phyloP scores from a whole-genome alignment of 2,888 invertebrate species.

The Lasioglossum leucozonium region DNA sequence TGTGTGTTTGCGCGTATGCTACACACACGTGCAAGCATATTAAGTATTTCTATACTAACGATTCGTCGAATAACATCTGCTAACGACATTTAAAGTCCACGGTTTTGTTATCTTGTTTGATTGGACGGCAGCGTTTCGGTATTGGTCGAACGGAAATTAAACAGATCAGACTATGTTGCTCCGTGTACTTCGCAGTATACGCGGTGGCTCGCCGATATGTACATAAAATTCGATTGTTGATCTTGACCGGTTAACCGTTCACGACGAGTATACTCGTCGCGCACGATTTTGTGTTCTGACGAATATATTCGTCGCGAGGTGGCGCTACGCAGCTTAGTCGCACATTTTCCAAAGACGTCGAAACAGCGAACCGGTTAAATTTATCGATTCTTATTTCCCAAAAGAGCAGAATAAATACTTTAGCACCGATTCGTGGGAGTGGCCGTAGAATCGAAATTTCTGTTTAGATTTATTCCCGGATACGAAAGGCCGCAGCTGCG shows the following conservation, averaged over 20 bases:
- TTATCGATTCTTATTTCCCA: no score
- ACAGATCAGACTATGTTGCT: not conserved
- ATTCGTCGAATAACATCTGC: constrained; percentile 1
- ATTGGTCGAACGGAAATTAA: not conserved
- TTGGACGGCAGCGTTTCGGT: not conserved
- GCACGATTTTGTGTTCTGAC: no score
- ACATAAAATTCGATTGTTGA: not conserved
- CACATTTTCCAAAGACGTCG: no score
- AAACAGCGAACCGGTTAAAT: no score
- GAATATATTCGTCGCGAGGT: no score
- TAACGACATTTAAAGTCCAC: constrained; percentile 7
- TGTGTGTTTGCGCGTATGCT: not conserved
- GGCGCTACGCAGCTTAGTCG: no score
- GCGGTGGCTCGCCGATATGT: not conserved
- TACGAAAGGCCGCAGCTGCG: constrained; percentile 66
- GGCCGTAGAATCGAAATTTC: constrained; percentile 34
- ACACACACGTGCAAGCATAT: not conserved
- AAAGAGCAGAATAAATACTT: no score
- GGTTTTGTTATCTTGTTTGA: constrained; percentile 4
- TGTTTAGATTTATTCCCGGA: constrained; percentile 55
- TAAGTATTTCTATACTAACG: not conserved
- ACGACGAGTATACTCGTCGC: no score
- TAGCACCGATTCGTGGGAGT: no score
- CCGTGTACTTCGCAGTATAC: not conserved
- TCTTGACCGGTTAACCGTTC: no score